Evolutionary conservation across 2,797 vertebrate genomes (phyloP), one percentile per base, ranked within the genome.

Genomic region (Poeciliopsis paucimaculata): DNA sequence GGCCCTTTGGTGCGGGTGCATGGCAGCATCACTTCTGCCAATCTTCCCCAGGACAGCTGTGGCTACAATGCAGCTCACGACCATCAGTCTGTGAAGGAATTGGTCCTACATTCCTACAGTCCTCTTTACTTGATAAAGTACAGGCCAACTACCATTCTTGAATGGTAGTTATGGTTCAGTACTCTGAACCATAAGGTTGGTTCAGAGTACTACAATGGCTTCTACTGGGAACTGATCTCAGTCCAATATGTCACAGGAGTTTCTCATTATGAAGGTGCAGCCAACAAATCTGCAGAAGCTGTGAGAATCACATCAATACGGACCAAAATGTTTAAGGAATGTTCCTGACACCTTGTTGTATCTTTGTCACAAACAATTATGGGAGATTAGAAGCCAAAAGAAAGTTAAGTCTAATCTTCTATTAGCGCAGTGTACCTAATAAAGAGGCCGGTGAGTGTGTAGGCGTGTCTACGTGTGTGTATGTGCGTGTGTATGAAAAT

Each of bases 401-500:
- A 68, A 13, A 4, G 26, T 28, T 41, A 13, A 1, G 41, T 45
- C 41, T 45, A 45, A 46, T n/a, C 23, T 13, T 70, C 23, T 46
- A 18, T 45, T 28, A 45, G 5, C 2, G 2, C 7, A n/a, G 68
- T 28, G 68, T 71, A 46, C 26, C 41, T 71, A 71, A 71, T 71
- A 71, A 71, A 71, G 26, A 28, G 43, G 68, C 68, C 3, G 72
- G 51, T 68, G 73, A 64, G 46, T 79, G 78, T 70, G 68, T 49
- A 43, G 57, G 70, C 72, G 73, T 75, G 51, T 72, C 53, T 11
- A 53, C 55, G 76, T 81, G 71, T 73, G 73, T 78, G 82, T 78
- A 77, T 28, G 57, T 80, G 60, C 68, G 71, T 77, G 72, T 77
- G 79, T 71, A 78, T 80, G 75, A 77, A 9, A 76, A 73, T 84